Base-by-base conservation (phyloP, 2,797 vertebrate species). In the Paramormyrops hopkinsi region DNA sequence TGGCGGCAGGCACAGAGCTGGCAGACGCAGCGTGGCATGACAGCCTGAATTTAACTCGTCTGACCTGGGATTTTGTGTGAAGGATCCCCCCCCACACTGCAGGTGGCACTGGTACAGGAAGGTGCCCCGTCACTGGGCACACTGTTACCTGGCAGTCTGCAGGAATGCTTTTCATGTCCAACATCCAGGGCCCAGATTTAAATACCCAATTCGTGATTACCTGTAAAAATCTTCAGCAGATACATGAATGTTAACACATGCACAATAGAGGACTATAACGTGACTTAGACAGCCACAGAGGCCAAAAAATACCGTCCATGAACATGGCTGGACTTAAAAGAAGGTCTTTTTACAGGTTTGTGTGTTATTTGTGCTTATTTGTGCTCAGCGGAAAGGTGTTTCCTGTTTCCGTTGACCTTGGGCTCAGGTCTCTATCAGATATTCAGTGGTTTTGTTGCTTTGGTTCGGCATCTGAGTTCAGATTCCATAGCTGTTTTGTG, bases 241-340 rank as follows among this genome's bases (percentile, higher is more conserved):
- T 51, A 17, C 5, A 17, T 44, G 37, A 44, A 29, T 29, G 22
- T 86, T 53, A 53, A 37, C 46, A 51, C 22, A 29, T 53, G 50
- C 50, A 53, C 14, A 29, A 14, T 17, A 85, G 19, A 9, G 83
- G 25, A 48, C 22, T 14, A 29, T 86, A 29, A 5, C 29, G 46
- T 29, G 29, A 29, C 22, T 89, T 87, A 29, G 3, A 84, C 90
- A 94, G 90, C 90, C 85, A 62, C 11, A 79, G 89, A 86, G 91
- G 92, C 93, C 92, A 92, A 90, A 91, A 29, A 91, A 90, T 90
- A 89, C 91, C 93, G 93, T 46, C 4, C 9, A 84, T 48, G 41
- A 19, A 48, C 19, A 22, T n/a, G 79, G n/a, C 37, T 29, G 14
- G 73, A 14, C 73, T 41, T 11, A 19, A 48, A 84, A 12, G 62